These are phyloP conservation scores for Seira ritae DNA, from an alignment of 2,888 invertebrate species.

Conservation along the genomic window DNA sequence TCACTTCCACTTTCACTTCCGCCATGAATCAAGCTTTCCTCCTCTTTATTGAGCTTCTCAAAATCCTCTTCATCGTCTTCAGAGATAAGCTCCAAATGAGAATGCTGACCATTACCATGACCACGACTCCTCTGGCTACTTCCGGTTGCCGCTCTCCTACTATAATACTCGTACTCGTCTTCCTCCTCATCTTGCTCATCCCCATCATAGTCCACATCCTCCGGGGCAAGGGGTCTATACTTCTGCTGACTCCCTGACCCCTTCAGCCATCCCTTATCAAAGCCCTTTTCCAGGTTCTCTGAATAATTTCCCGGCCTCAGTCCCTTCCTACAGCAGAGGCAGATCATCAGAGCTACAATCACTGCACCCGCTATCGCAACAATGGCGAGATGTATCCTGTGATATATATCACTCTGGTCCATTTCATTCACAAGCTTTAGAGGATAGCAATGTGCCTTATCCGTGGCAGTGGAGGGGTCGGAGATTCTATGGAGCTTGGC, in stretches of 20 bases:
- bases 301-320: background rate
- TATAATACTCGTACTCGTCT: constrained; percentile 22
- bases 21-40: background rate
- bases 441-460: constrained; percentile 78
- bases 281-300: constrained; percentile 8
- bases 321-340: constrained; percentile 64
- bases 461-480: constrained; percentile 74
- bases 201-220: constrained; percentile 57
- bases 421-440: constrained; percentile 77
- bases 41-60: constrained; percentile 6
- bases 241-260: constrained; percentile 28
- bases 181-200: constrained; percentile 45
- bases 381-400: constrained; percentile 77
- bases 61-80: constrained; percentile 51
- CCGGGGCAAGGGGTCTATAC: constrained; percentile 64
- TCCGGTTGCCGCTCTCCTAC: background rate
- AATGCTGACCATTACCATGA: background rate
- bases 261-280: constrained; percentile 26
- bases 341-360: constrained; percentile 47
- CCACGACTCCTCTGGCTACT: background rate
- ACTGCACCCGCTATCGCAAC: constrained; percentile 76
- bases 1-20: background rate
- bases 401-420: constrained; percentile 77
- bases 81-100: constrained; percentile 49
- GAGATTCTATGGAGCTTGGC: constrained; percentile 75